These are phyloP conservation scores for Ectemnius lituratus DNA, from an alignment of 2,888 invertebrate genomes.

Conservation along the genomic window DNA sequence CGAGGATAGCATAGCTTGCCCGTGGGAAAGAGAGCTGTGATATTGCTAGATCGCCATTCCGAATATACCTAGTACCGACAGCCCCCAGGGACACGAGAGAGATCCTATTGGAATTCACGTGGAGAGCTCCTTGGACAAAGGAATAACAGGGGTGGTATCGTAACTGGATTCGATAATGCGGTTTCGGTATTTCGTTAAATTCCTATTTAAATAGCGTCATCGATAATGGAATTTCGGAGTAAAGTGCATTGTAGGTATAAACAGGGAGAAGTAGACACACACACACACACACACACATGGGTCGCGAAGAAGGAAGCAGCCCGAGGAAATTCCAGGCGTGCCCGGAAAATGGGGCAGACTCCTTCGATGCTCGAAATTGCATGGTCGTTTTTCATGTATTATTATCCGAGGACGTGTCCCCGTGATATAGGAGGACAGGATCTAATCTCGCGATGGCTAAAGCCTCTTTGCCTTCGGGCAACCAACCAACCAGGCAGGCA, in stretches of 20 bases:
- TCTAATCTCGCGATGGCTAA: slow-evolving; percentile 2
- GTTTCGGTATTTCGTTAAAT: slow-evolving; percentile 38
- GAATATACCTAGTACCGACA: background rate
- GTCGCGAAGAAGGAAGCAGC: background rate
- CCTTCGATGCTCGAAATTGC: background rate
- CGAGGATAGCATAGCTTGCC: background rate
- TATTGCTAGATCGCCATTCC: background rate
- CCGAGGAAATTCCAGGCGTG: slow-evolving; percentile 38
- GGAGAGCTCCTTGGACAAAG: background rate
- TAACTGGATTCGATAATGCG: slow-evolving; percentile 1
- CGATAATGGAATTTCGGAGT: slow-evolving; percentile 32
- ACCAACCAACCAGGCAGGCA: background rate
- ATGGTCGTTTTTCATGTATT: background rate
- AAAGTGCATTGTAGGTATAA: slow-evolving; percentile 28
- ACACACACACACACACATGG: too few species aligned
- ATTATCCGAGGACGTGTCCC: background rate
- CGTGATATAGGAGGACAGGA: background rate
- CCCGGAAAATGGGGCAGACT: slow-evolving; percentile 21
- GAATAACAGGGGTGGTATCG: background rate
- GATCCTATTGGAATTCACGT: background rate
- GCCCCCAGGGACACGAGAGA: background rate
- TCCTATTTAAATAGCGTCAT: slow-evolving; percentile 34
- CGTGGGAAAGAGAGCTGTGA: background rate
- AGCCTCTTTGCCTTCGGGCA: background rate
- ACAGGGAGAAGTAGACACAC: slow-evolving; percentile 5